Percentiles rank a stretch among this genome's conserved stretches.
Evolutionary conservation across 2,888 invertebrate genomes (phyloP).

Genomic region (Rambutsinella grinnellia): DNA sequence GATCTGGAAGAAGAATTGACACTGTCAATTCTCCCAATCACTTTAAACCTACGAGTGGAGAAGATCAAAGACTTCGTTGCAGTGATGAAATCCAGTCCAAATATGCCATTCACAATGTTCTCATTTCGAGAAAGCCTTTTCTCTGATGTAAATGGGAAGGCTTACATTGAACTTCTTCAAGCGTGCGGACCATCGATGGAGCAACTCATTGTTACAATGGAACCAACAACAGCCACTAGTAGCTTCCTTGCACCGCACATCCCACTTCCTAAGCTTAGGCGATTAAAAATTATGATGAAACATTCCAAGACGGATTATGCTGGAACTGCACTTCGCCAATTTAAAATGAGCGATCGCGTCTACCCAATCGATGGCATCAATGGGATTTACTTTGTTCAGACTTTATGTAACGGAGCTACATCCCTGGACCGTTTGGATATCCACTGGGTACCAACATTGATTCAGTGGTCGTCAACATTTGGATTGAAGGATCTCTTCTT

Average conservation of each 20-base stretch:
- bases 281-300: slow-evolving; percentile 42
- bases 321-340: slow-evolving; percentile 27
- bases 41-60: slow-evolving; percentile 16
- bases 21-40: slow-evolving; percentile 30
- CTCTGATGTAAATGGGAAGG: slow-evolving; percentile 13
- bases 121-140: slow-evolving; percentile 26
- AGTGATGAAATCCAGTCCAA: slow-evolving; percentile 25
- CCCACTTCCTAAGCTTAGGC: slow-evolving; percentile 16
- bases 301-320: slow-evolving; percentile 40
- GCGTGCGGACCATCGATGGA: slow-evolving; percentile 38
- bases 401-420: slow-evolving; percentile 28
- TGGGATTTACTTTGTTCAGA: slow-evolving; percentile 34
- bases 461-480: slow-evolving; percentile 38
- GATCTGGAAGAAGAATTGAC: slow-evolving; percentile 40
- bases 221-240: slow-evolving; percentile 39
- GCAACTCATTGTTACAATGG: slow-evolving; percentile 39
- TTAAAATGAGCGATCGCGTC: slow-evolving; percentile 38
- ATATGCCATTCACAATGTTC: slow-evolving; percentile 37
- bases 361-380: slow-evolving; percentile 43
- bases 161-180: slow-evolving; percentile 23
- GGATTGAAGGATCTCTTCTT: slow-evolving; percentile 45
- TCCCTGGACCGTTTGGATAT: slow-evolving; percentile 26
- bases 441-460: slow-evolving; percentile 43
- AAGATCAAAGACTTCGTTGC: slow-evolving; percentile 17
- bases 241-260: slow-evolving; percentile 37